phyloP scores from a whole-genome alignment of 2,888 invertebrate species.

The Nephrotoma appendiculata region DNA sequence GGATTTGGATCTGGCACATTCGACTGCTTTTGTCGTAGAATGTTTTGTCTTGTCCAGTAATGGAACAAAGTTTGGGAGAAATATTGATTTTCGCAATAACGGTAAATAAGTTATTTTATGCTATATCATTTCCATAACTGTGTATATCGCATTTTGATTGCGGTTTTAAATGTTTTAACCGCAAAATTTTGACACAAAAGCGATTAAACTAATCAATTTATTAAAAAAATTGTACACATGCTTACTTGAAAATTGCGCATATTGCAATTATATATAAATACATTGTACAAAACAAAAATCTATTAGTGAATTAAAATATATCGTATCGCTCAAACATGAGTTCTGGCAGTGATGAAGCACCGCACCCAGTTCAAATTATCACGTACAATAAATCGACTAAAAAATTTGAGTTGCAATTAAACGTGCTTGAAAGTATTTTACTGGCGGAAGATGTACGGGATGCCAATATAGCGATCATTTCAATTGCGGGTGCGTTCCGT shows the following conservation, averaged over 20 bases:
- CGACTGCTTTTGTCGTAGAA: no score
- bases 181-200: background rate
- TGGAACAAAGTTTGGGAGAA: no score
- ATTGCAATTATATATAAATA: background rate
- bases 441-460: background rate
- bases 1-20: no score
- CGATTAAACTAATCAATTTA: background rate
- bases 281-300: background rate
- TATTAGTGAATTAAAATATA: background rate
- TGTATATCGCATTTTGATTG: no score
- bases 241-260: background rate
- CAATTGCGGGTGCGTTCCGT: conserved; percentile 8
- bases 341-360: background rate
- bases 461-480: background rate
- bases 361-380: background rate
- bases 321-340: background rate
- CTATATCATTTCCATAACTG: no score
- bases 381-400: background rate
- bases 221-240: no score
- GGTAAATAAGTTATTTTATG: no score
- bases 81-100: no score
- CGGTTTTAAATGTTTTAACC: background rate
- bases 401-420: background rate
- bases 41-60: no score
- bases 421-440: background rate